Evolutionary conservation across 2,797 vertebrate species (phyloP).

Genomic region (Ptychadena robeensis): DNA sequence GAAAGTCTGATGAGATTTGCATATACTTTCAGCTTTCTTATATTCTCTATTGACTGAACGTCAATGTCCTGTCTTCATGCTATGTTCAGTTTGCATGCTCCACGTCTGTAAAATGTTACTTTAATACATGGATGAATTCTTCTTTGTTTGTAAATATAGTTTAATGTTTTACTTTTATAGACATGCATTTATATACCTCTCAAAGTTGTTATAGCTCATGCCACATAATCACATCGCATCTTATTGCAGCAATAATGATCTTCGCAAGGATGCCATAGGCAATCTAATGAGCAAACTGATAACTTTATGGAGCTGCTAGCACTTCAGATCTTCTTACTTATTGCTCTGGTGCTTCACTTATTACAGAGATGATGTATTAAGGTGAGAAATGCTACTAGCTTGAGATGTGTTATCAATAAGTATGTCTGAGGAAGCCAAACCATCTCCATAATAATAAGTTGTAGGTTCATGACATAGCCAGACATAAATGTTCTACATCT

Average conservation of each 20-base stretch:
- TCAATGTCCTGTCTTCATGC: too few species aligned
- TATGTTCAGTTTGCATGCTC: neutral
- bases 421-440: neutral
- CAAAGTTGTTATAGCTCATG: neutral
- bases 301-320: neutral
- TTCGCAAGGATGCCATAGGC: neutral
- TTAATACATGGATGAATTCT: neutral
- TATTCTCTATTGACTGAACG: too few species aligned
- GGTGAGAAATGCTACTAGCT: neutral
- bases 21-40: neutral
- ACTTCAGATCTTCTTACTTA: neutral
- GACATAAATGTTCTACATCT: neutral
- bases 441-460: neutral
- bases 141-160: neutral
- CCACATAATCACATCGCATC: neutral
- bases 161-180: neutral
- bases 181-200: neutral
- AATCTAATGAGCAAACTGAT: neutral
- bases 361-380: neutral
- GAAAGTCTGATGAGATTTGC: neutral
- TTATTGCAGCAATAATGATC: neutral
- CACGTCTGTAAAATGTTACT: neutral
- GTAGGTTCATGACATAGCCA: neutral
- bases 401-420: neutral
- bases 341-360: neutral